Conservation (phyloP, 2,113 vertebrate species). For the Athene cunicularia region DNA sequence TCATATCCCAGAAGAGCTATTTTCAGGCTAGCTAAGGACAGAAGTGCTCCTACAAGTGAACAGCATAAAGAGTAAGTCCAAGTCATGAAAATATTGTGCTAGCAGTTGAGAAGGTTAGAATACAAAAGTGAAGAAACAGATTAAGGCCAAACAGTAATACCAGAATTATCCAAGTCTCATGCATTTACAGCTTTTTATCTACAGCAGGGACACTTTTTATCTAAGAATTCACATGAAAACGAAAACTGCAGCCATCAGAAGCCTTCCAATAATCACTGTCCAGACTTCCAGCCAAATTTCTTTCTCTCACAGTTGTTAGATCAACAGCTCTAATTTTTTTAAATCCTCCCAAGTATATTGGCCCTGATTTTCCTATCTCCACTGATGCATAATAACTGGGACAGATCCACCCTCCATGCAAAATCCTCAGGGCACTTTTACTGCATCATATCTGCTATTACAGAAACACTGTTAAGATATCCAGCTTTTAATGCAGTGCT, state of each 20-base stretch:
- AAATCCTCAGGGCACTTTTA: not conserved
- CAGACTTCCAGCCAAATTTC: not conserved
- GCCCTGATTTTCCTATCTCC: not conserved
- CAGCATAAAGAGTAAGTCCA: not conserved
- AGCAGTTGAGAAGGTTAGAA: not conserved
- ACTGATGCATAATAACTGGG: not conserved
- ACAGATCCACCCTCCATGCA: not conserved
- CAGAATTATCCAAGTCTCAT: not conserved
- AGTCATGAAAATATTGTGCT: constrained; percentile 28
- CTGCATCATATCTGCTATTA: not conserved
- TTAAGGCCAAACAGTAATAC: not conserved
- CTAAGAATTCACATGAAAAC: constrained; percentile 3
- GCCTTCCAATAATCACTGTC: not conserved
- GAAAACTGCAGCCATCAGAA: not conserved
- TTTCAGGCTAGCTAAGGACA: constrained; percentile 39
- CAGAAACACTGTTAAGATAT: not conserved
- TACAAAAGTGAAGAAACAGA: constrained; percentile 5
- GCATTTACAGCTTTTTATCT: not conserved
- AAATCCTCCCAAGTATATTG: not conserved
- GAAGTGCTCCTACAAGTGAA: not conserved
- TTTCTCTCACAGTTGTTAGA: not conserved
- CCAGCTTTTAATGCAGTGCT: not conserved
- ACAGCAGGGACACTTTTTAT: not conserved
- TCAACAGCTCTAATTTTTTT: not conserved
- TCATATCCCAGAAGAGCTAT: not conserved